Evolutionary conservation across 2,888 invertebrate genomes (phyloP).

Genomic region (Plebejus melissa): DNA sequence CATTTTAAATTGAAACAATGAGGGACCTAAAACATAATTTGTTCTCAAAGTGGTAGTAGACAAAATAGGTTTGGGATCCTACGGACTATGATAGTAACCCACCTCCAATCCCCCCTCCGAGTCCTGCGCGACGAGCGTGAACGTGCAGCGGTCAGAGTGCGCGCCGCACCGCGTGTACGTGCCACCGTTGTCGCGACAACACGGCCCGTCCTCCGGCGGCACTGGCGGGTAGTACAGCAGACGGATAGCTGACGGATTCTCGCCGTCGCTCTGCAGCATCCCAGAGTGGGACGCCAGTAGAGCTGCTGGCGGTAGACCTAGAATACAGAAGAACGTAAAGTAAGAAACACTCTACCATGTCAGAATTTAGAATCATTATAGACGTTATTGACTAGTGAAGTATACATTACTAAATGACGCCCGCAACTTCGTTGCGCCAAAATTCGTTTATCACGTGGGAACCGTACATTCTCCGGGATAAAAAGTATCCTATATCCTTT

Average conservation of each 20-base stretch:
- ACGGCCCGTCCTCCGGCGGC: conserved; percentile 78
- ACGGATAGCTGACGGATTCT: conserved; percentile 83
- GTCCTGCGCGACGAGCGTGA: conserved; percentile 86
- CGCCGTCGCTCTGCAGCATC: conserved; percentile 81
- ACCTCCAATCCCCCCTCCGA: conserved; percentile 87
- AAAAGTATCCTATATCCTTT: too few species aligned
- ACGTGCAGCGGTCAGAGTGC: conserved; percentile 87
- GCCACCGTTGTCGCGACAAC: conserved; percentile 52
- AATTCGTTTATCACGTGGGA: too few species aligned
- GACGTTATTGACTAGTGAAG: too few species aligned
- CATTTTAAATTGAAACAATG: too few species aligned
- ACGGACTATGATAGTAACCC: neutral
- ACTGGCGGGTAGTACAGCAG: conserved; percentile 86
- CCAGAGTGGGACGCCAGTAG: conserved; percentile 83
- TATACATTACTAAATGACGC: too few species aligned
- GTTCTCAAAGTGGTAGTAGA: too few species aligned
- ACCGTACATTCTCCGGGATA: too few species aligned
- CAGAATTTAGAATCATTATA: too few species aligned
- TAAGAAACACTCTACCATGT: too few species aligned
- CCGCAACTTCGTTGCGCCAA: too few species aligned
- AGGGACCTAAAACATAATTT: too few species aligned
- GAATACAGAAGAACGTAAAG: neutral
- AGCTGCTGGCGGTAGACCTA: conserved; percentile 80
- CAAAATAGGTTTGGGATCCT: too few species aligned
- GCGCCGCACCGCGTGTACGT: conserved; percentile 82